phyloP scores from a whole-genome alignment of 2,113 vertebrate species.

The Cephalopterus ornatus region DNA sequence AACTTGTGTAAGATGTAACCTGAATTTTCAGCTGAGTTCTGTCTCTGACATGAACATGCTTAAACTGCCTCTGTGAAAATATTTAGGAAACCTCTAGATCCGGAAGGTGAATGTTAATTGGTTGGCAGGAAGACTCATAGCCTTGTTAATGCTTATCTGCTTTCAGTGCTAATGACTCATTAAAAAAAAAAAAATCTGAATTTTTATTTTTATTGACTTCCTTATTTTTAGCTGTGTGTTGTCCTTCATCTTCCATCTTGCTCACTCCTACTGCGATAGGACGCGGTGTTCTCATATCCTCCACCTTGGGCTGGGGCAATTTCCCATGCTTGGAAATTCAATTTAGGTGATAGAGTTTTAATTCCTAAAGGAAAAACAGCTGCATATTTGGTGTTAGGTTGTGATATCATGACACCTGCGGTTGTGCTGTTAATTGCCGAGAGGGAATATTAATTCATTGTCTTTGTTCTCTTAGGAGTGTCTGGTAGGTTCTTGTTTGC shows the following conservation, averaged over 20 bases:
- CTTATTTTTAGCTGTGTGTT: background rate
- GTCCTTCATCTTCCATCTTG: background rate
- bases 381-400: background rate
- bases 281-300: background rate
- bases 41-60: background rate
- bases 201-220: background rate
- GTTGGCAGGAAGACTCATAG: background rate
- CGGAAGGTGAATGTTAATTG: background rate
- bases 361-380: background rate
- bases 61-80: background rate
- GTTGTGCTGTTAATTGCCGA: background rate
- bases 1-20: background rate
- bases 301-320: background rate
- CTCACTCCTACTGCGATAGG: background rate
- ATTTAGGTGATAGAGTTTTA: background rate
- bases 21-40: background rate
- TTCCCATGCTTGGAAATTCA: slow-evolving; percentile 16
- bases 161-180: background rate
- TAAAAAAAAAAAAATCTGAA: background rate
- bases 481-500: background rate
- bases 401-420: background rate
- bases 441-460: background rate
- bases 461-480: background rate
- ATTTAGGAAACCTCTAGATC: background rate
- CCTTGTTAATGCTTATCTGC: background rate